Conservation (phyloP, 2,888 invertebrate genomes). For the Tridacna crocea region DNA sequence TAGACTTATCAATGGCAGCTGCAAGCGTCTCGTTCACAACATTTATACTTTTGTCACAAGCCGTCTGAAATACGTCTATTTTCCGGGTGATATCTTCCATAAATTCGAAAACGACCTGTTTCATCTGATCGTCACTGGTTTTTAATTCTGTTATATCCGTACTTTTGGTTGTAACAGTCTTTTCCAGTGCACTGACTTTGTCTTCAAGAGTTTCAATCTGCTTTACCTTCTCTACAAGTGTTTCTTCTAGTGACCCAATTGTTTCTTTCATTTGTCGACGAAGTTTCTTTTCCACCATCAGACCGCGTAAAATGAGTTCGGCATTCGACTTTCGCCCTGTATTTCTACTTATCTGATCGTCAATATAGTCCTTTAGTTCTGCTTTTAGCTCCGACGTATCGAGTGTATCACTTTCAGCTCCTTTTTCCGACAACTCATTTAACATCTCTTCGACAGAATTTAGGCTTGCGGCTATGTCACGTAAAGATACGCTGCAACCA, state of each 20-base stretch:
- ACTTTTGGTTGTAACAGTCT: neutral
- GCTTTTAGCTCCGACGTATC: neutral
- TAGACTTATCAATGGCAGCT: neutral
- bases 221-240: neutral
- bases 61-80: neutral
- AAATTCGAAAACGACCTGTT: neutral
- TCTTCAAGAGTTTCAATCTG: neutral
- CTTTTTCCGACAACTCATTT: neutral
- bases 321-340: neutral
- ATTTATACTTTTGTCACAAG: neutral
- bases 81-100: neutral
- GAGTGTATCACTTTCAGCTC: neutral
- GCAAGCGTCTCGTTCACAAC: neutral
- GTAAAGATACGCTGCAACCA: neutral
- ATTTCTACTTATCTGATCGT: neutral
- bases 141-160: neutral
- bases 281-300: slow-evolving; percentile 2
- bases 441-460: neutral
- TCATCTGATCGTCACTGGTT: neutral
- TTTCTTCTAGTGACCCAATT: neutral
- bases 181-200: neutral
- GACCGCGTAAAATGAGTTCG: neutral
- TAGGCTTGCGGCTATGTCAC: neutral
- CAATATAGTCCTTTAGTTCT: neutral
- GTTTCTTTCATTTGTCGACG: neutral